These are phyloP conservation scores for Apistogramma diplotaenia DNA, from an alignment of 2,113 vertebrate species.

Conservation along the genomic window DNA sequence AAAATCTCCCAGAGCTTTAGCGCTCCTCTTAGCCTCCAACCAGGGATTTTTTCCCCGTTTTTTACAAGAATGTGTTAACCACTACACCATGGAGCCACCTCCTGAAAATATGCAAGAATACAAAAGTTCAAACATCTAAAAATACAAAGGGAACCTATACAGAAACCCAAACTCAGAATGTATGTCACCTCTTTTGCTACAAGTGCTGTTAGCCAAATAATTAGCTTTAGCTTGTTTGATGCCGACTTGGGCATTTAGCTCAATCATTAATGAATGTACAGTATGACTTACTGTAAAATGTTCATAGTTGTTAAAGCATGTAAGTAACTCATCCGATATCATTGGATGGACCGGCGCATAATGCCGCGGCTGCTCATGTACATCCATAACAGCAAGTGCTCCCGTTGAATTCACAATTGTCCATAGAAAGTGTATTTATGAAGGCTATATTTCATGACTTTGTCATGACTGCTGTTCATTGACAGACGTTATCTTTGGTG, in stretches of 20 bases:
- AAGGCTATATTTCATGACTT: background rate
- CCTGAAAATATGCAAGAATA: background rate
- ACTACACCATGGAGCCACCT: background rate
- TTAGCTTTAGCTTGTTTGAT: background rate
- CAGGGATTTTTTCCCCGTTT: background rate
- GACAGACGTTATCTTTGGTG: constrained; percentile 15
- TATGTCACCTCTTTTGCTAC: background rate
- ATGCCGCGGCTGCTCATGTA: background rate
- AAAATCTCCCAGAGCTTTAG: background rate
- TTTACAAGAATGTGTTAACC: background rate
- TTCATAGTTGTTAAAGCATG: no score
- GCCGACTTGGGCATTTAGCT: background rate
- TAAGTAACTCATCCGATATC: background rate
- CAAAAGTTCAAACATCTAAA: background rate
- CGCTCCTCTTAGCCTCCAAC: no score
- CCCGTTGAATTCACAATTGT: background rate
- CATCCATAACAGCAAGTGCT: background rate
- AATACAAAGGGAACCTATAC: background rate
- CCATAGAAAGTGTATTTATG: background rate
- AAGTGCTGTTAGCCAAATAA: background rate
- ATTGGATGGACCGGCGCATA: background rate
- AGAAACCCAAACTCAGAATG: background rate
- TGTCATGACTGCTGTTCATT: constrained; percentile 20
- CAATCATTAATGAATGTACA: background rate
- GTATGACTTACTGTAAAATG: background rate